These are phyloP conservation scores for Serrognathus titanus DNA, from an alignment of 2,888 invertebrate genomes.

Conservation along the genomic window DNA sequence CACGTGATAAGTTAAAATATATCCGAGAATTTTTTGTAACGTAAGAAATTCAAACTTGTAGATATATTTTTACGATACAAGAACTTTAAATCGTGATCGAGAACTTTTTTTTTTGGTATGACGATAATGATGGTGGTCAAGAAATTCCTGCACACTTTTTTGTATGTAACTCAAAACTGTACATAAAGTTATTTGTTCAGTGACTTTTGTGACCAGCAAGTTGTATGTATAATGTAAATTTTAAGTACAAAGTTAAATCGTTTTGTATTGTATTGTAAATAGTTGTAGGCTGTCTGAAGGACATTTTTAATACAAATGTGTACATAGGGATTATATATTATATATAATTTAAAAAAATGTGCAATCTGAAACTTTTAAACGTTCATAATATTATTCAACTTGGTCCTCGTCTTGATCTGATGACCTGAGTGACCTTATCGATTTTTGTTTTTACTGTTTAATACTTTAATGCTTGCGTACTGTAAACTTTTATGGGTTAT, in stretches of 20 bases:
- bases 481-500: too few species aligned
- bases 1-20: constrained; percentile 70
- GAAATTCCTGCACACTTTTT: constrained; percentile 1
- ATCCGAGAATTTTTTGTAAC: constrained; percentile 3
- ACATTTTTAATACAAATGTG: constrained; percentile 43
- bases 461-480: constrained; percentile 6
- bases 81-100: constrained; percentile 5
- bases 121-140: constrained; percentile 4
- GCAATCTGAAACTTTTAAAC: constrained; percentile 32
- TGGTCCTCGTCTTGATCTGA: constrained; percentile 8
- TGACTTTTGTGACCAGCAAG: constrained; percentile 34
- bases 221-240: constrained; percentile 38
- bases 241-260: constrained; percentile 47
- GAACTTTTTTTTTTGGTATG: neutral
- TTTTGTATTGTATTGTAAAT: constrained; percentile 47
- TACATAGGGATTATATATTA: constrained; percentile 34
- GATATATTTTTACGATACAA: constrained; percentile 27
- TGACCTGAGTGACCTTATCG: neutral
- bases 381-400: constrained; percentile 3
- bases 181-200: constrained; percentile 24
- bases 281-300: constrained; percentile 44
- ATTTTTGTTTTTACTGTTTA: neutral
- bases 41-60: constrained; percentile 25
- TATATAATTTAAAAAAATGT: constrained; percentile 31
- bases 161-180: constrained; percentile 4